phyloP scores from a whole-genome alignment of 2,113 vertebrate genomes.

The Hemiscyllium ocellatum region DNA sequence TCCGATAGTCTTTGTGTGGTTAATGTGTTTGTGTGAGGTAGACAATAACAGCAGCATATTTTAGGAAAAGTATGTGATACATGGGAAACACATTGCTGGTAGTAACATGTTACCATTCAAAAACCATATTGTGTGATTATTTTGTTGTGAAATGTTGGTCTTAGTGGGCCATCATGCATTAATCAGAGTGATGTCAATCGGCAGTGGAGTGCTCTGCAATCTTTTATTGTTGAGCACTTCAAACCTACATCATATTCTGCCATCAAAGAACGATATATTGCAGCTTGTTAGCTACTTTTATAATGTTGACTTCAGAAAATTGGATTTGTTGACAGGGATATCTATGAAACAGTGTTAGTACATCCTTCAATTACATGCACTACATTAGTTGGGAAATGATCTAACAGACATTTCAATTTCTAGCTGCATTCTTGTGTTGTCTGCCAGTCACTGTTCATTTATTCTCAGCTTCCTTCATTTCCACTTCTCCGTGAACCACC shows the following conservation, averaged over 20 bases:
- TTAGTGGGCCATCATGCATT: not conserved
- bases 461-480: not conserved
- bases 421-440: not conserved
- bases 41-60: not conserved
- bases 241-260: constrained; percentile 22
- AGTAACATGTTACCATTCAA: not conserved
- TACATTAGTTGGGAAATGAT: constrained; percentile 32
- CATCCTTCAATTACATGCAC: constrained; percentile 23
- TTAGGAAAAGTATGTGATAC: not conserved
- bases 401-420: constrained; percentile 28
- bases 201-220: not conserved
- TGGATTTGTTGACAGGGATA: not conserved
- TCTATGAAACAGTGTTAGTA: not conserved
- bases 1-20: not conserved
- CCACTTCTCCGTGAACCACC: not conserved
- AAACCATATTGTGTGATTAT: not conserved
- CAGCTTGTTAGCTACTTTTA: not conserved
- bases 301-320: not conserved
- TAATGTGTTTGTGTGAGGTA: not conserved
- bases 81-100: not conserved
- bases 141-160: not conserved
- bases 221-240: not conserved
- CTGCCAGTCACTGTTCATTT: constrained; percentile 23
- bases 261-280: not conserved
- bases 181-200: not conserved